A percentile compares a stretch with the other conserved stretches of the same genome.
phyloP scores from a whole-genome alignment of 2,888 invertebrate genomes.

The Clitarchus hookeri region DNA sequence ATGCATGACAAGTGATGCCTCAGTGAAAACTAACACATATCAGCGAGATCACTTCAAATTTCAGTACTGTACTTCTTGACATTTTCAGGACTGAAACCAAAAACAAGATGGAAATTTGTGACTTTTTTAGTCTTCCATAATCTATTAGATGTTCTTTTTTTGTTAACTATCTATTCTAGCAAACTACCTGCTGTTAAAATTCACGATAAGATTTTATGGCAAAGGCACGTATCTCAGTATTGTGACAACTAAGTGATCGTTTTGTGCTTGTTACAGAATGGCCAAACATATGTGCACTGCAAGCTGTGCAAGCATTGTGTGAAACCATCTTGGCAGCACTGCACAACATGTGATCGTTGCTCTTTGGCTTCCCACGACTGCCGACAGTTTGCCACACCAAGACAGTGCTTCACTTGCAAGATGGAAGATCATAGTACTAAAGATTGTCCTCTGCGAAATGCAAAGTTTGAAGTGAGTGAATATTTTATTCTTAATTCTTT shows the following conservation, averaged over 20 bases:
- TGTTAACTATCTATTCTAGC: neutral
- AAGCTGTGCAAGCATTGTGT: slow-evolving; percentile 72
- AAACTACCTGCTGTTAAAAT: too few species aligned
- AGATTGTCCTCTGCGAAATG: slow-evolving; percentile 55
- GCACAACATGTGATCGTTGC: slow-evolving; percentile 72
- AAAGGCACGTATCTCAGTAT: too few species aligned
- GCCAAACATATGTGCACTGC: slow-evolving; percentile 72
- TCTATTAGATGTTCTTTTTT: too few species aligned
- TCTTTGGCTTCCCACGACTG: slow-evolving; percentile 61
- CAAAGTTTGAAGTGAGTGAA: neutral
- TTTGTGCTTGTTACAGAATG: slow-evolving; percentile 57
- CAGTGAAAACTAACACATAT: too few species aligned
- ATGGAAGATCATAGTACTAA: slow-evolving; percentile 61
- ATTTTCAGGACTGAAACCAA: too few species aligned
- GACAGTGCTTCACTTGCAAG: slow-evolving; percentile 60
- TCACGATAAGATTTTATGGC: too few species aligned
- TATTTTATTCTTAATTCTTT: too few species aligned
- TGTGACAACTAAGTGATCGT: neutral
- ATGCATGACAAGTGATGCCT: too few species aligned
- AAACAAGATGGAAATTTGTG: too few species aligned
- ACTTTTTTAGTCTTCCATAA: too few species aligned
- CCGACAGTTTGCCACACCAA: slow-evolving; percentile 46
- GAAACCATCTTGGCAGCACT: slow-evolving; percentile 84
- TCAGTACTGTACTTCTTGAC: too few species aligned
- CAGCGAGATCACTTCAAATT: too few species aligned